phyloP scores from a whole-genome alignment of 2,797 vertebrate genomes.

The Semotilus atromaculatus region DNA sequence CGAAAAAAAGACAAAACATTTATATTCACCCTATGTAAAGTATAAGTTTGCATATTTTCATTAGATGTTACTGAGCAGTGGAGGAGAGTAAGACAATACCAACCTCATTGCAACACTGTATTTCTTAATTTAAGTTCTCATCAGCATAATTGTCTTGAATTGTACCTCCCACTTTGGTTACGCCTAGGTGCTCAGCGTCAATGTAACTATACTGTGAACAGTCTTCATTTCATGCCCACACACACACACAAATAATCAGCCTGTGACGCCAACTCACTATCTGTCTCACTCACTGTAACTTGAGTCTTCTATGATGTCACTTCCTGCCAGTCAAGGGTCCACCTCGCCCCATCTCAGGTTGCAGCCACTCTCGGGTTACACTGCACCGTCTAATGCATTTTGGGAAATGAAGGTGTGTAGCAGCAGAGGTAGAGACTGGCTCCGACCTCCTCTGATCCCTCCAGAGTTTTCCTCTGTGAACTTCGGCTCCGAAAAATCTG shows the following conservation, averaged over 20 bases:
- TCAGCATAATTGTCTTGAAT: neutral
- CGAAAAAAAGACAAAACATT: neutral
- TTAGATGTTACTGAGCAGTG: neutral
- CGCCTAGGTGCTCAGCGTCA: neutral
- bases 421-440: conserved; percentile 47
- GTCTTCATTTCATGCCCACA: conserved; percentile 6
- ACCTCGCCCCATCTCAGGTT: conserved; percentile 70
- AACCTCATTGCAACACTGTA: neutral
- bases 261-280: conserved; percentile 17
- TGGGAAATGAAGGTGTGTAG: conserved; percentile 64
- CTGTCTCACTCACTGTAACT: conserved; percentile 55
- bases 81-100: neutral
- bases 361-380: conserved; percentile 72
- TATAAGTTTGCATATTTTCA: neutral
- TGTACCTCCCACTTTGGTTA: neutral
- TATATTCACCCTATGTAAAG: neutral
- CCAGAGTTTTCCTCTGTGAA: conserved; percentile 67
- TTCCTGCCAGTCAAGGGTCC: conserved; percentile 71
- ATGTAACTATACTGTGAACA: neutral
- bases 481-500: conserved; percentile 77
- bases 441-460: conserved; percentile 74
- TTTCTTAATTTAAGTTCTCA: neutral
- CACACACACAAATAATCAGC: neutral
- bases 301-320: conserved; percentile 69
- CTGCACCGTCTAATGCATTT: conserved; percentile 52